A percentile compares a stretch with the other conserved stretches of the same genome.
Evolutionary conservation across 1,140 invertebrate species (phyloP).

Genomic region (Hypothenemus hampei): DNA sequence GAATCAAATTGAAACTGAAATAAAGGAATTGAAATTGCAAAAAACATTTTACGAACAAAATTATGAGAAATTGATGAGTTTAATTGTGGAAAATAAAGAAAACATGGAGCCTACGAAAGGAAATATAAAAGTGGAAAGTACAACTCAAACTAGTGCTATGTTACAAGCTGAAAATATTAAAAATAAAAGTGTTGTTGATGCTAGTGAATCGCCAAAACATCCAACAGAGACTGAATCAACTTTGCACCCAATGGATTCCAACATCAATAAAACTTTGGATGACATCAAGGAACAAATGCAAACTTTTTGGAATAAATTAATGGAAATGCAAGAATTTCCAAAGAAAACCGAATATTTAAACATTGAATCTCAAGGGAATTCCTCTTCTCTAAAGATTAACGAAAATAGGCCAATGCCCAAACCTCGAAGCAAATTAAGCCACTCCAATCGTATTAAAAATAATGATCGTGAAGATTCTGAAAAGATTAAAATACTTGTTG

Average conservation of each 20-base stretch:
- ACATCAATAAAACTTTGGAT: conserved; percentile 35
- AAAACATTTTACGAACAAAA: conserved; percentile 39
- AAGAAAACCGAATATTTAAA: too few species aligned
- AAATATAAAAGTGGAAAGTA: conserved; percentile 19
- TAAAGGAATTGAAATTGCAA: conserved; percentile 37
- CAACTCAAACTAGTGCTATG: conserved; percentile 30
- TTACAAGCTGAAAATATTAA: conserved; percentile 20
- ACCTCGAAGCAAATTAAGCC: conserved; percentile 28
- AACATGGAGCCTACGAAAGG: conserved; percentile 17
- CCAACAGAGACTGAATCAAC: neutral
- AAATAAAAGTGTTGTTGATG: conserved; percentile 12
- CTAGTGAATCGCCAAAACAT: too few species aligned
- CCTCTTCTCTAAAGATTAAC: too few species aligned
- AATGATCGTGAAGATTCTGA: conserved; percentile 4
- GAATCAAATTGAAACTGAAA: conserved; percentile 37
- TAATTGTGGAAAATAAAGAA: conserved; percentile 26
- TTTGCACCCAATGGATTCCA: conserved; percentile 8
- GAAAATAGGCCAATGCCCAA: conserved; percentile 20
- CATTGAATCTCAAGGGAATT: too few species aligned
- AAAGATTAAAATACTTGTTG: conserved; percentile 3
- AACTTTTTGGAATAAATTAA: conserved; percentile 38
- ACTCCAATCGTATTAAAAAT: neutral
- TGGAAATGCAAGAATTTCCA: conserved; percentile 35
- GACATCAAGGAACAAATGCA: conserved; percentile 41
- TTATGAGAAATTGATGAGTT: conserved; percentile 39